These are phyloP conservation scores for Glaucidium brasilianum DNA, from an alignment of 2,113 vertebrate species.

Conservation along the genomic window DNA sequence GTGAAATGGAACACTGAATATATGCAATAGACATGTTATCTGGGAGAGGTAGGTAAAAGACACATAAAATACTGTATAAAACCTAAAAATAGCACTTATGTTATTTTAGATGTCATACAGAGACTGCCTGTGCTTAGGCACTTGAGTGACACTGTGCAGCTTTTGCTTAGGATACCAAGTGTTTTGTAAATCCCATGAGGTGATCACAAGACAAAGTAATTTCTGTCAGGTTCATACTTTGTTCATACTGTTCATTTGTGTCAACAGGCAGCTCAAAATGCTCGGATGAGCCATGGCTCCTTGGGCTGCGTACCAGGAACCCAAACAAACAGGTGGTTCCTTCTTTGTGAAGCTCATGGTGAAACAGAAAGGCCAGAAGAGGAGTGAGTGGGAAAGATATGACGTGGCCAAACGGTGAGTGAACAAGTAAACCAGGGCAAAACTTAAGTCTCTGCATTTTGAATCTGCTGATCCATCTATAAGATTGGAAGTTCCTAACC, in stretches of 20 bases:
- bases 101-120: too few relatives aligned
- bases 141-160: neutral
- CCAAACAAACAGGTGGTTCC: neutral
- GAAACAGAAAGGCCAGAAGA: neutral
- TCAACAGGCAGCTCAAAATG: neutral
- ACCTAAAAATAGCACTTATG: neutral
- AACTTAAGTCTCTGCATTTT: neutral
- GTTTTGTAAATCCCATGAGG: neutral
- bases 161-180: neutral
- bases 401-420: neutral
- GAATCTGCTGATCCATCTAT: neutral
- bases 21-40: accelerated
- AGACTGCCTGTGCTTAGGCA: neutral
- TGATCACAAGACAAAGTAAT: neutral
- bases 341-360: neutral
- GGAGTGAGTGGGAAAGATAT: neutral
- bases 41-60: neutral
- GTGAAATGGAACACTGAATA: neutral
- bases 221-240: neutral
- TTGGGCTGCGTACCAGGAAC: neutral
- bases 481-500: neutral
- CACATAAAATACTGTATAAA: neutral
- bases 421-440: neutral
- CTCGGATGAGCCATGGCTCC: neutral
- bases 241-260: neutral